phyloP scores from a whole-genome alignment of 2,888 invertebrate genomes.

The Eupithecia dodoneata region DNA sequence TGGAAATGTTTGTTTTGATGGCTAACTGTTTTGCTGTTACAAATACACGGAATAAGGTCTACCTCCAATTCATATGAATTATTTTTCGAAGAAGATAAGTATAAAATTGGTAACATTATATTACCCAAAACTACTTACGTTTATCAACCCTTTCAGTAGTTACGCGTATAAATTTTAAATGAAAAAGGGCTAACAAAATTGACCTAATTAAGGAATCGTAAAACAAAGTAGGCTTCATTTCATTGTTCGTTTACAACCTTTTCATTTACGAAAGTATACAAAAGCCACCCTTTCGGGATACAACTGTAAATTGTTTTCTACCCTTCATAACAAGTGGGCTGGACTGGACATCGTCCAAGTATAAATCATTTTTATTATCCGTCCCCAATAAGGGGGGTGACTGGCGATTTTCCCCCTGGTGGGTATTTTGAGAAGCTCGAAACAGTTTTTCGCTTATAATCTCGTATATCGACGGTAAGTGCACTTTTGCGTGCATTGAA shows the following conservation, averaged over 20 bases:
- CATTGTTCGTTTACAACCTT: slow-evolving; percentile 28
- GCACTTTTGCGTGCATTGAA: slow-evolving; percentile 65
- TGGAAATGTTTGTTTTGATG: slow-evolving; percentile 30
- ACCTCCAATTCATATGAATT: neutral
- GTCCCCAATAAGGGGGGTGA: slow-evolving; percentile 63
- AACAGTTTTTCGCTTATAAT: slow-evolving; percentile 65
- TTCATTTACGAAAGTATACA: slow-evolving; percentile 31
- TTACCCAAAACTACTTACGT: neutral
- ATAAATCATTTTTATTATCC: slow-evolving; percentile 82
- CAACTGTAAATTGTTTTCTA: slow-evolving; percentile 78
- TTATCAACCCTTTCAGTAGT: neutral
- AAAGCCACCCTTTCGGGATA: slow-evolving; percentile 58
- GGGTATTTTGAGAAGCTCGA: slow-evolving; percentile 66
- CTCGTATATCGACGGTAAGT: slow-evolving; percentile 64
- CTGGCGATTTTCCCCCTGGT: slow-evolving; percentile 63
- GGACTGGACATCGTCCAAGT: slow-evolving; percentile 68
- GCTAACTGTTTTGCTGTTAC: slow-evolving; percentile 20
- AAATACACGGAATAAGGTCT: neutral
- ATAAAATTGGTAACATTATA: neutral
- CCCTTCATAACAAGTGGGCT: slow-evolving; percentile 71
- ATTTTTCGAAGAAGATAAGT: neutral
- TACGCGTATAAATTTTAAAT: neutral
- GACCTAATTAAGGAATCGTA: slow-evolving; percentile 20
- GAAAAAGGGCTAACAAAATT: neutral
- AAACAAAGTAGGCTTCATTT: slow-evolving; percentile 21